These are phyloP conservation scores for Heliconius hortense DNA, from an alignment of 2,888 invertebrate genomes.

Conservation along the genomic window DNA sequence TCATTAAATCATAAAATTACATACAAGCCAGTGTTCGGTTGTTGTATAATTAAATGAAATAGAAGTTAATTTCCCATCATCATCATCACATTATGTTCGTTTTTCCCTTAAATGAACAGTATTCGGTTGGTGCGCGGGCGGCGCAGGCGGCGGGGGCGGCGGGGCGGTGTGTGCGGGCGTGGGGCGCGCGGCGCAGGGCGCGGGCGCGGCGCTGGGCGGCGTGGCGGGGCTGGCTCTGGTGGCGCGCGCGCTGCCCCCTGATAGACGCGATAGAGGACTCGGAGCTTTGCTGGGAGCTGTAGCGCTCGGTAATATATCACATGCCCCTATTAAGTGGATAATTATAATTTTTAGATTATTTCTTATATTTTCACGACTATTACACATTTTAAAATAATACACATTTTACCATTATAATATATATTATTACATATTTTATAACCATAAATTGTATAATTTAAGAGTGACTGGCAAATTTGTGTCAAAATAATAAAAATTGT, in stretches of 20 bases:
- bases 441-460: too few species aligned
- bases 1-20: too few species aligned
- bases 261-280: conserved; percentile 52
- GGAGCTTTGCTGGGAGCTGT: conserved; percentile 69
- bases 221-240: conserved; percentile 67
- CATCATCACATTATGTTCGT: not conserved
- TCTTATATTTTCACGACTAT: not conserved
- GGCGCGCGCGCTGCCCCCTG: conserved; percentile 52
- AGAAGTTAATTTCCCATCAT: too few species aligned
- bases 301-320: conserved; percentile 57
- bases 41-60: too few species aligned
- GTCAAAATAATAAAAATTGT: too few species aligned
- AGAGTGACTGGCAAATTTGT: too few species aligned
- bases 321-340: too few species aligned
- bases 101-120: conserved; percentile 17
- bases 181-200: conserved; percentile 60
- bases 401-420: too few species aligned
- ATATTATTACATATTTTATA: too few species aligned
- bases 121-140: conserved; percentile 44
- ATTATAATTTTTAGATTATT: too few species aligned
- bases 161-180: conserved; percentile 51
- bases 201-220: conserved; percentile 62
- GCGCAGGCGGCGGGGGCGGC: conserved; percentile 47
- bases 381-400: too few species aligned
- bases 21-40: too few species aligned